Conservation (phyloP, 2,888 invertebrate genomes). For the Eremobia ochroleuca region DNA sequence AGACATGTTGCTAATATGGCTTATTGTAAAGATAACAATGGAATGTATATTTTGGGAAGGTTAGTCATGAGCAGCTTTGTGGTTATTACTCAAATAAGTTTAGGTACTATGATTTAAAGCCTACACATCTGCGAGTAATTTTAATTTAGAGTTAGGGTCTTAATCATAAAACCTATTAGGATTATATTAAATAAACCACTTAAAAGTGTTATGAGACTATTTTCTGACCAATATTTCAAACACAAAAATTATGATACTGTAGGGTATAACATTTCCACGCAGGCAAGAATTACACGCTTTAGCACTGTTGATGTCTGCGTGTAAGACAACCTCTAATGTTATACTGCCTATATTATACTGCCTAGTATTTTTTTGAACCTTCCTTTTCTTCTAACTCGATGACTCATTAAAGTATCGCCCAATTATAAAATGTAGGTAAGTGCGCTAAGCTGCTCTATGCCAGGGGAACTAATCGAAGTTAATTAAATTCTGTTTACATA, state of each 20-base stretch:
- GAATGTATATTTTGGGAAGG: constrained; percentile 13
- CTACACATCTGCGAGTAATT: constrained; percentile 1
- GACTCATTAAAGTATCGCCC: constrained; percentile 2
- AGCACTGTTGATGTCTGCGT: neutral
- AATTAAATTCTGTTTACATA: constrained; percentile 36
- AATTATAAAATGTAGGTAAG: constrained; percentile 2
- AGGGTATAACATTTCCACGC: constrained; percentile 2
- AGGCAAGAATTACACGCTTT: neutral
- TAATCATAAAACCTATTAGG: neutral
- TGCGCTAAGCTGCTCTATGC: constrained; percentile 7
- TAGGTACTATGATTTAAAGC: constrained; percentile 25
- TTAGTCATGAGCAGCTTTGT: constrained; percentile 8
- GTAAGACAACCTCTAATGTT: neutral
- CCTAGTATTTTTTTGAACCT: neutral
- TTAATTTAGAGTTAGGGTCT: neutral
- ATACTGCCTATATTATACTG: neutral
- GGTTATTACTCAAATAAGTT: constrained; percentile 25
- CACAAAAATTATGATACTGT: neutral
- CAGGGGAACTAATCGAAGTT: constrained; percentile 17
- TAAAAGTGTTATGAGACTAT: neutral
- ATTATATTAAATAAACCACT: no score
- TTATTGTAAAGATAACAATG: constrained; percentile 41
- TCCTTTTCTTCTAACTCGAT: neutral
- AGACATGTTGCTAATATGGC: constrained; percentile 61
- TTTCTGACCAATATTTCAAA: neutral